phyloP scores from a whole-genome alignment of 2,113 vertebrate species.

The Phyllostomus discolor region DNA sequence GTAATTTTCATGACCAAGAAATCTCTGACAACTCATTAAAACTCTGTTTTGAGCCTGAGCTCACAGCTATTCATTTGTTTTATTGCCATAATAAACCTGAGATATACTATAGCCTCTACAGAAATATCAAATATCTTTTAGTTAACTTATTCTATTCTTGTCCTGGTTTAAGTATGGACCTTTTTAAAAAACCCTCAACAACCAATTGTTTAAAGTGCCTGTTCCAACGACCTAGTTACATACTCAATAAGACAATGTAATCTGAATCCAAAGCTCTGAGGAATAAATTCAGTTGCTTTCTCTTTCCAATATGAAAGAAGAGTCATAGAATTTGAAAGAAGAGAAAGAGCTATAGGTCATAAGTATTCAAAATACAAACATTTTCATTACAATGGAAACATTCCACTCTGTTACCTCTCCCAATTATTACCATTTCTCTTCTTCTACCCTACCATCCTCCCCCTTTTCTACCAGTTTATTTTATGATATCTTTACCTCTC shows the following conservation, averaged over 20 bases:
- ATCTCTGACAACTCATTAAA: neutral
- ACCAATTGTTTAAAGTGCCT: conserved; percentile 45
- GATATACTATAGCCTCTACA: neutral
- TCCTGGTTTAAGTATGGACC: neutral
- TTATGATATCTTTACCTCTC: neutral
- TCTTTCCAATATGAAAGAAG: neutral
- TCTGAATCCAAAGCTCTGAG: neutral
- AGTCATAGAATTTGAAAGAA: neutral
- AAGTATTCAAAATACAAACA: conserved; percentile 25
- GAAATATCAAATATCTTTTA: conserved; percentile 17
- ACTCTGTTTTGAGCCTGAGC: neutral
- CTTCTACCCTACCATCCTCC: neutral
- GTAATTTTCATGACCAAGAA: neutral
- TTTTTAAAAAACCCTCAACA: neutral
- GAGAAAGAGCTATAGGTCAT: neutral
- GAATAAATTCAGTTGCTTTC: neutral
- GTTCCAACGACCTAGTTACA: conserved; percentile 50
- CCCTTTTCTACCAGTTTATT: neutral
- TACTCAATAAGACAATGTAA: conserved; percentile 26
- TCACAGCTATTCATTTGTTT: conserved; percentile 6
- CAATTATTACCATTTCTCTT: neutral
- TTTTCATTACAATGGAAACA: neutral
- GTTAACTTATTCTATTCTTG: conserved; percentile 34
- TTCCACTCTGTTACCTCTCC: neutral
- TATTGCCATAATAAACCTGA: neutral